Base-by-base conservation (phyloP, 2,888 invertebrate species). In the Dendrolimus pini region DNA sequence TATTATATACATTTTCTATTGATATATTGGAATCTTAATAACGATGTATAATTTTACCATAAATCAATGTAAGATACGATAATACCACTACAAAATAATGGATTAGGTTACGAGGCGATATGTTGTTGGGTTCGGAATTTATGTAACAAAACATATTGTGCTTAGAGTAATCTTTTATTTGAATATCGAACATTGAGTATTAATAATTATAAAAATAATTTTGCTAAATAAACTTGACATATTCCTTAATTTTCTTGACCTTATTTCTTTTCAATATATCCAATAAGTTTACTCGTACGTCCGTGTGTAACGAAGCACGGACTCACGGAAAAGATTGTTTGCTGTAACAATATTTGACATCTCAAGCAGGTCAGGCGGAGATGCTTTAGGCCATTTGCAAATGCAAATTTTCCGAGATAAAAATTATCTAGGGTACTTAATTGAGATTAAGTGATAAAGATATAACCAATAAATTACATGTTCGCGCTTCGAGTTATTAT, bases 361-460 rank as follows among this genome's bases (percentile, higher is more conserved):
- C 81, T 77, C 80, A 84, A 84, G 80, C 85, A 68, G 89, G 88
- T 85, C 89, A 87, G 80, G 71, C 81, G 67, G 70, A 77, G 79
- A 77, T 77, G 79, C 69, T 72, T 70, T 62, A 72, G 78, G 80
- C 85, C 85, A 85, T 87, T 87, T 80, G 85, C 82, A 77, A 84
- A 75, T 85, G 87, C 87, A 85, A 88, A 87, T 85, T 87, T 87
- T 83, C 82, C 80, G 70, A 82, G 88, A 89, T 88, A 87, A 88
- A 86, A 87, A 81, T 86, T 81, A 85, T 85, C 85, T 83, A 72
- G 65, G 68, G 69, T 65, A 76, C 75, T 85, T 83, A 78, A 83
- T 82, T 76, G 75, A 81, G 86, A 84, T 85, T 82, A 82, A 71
- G 70, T 68, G 80, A 77, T 80, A 76, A 78, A 77, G 74, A 74